Conservation (phyloP, 2,113 vertebrate species). For the Limanda limanda region DNA sequence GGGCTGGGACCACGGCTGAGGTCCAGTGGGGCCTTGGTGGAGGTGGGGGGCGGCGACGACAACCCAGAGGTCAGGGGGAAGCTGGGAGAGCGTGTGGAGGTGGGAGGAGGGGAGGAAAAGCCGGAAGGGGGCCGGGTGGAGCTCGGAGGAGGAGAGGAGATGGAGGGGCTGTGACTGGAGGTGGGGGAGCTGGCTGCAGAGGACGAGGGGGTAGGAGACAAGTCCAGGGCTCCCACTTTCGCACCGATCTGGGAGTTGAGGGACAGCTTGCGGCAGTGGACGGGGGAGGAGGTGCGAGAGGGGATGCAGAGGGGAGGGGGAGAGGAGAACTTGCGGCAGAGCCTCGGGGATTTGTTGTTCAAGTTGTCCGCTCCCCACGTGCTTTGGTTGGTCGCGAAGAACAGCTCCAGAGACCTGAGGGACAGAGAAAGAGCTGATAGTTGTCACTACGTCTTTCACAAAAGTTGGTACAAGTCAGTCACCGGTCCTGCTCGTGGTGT, state of each 20-base stretch:
- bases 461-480: neutral
- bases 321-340: constrained; percentile 95
- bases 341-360: constrained; percentile 90
- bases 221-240: constrained; percentile 86
- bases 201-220: constrained; percentile 79
- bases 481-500: constrained; percentile 9
- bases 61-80: constrained; percentile 74
- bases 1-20: constrained; percentile 87
- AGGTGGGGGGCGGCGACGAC: constrained; percentile 69
- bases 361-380: constrained; percentile 86
- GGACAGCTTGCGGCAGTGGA: constrained; percentile 91
- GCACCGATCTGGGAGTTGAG: constrained; percentile 88
- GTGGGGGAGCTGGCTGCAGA: constrained; percentile 88
- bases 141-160: constrained; percentile 74
- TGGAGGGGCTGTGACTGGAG: constrained; percentile 79
- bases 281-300: constrained; percentile 91
- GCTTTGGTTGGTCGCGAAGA: constrained; percentile 92
- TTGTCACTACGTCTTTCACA: neutral
- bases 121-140: constrained; percentile 79
- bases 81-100: constrained; percentile 62
- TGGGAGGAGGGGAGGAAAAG: constrained; percentile 67
- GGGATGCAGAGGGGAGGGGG: constrained; percentile 89
- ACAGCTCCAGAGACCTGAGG: constrained; percentile 92
- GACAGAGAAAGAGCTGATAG: constrained; percentile 6
- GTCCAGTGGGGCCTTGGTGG: constrained; percentile 87